A percentile compares a stretch with the other conserved stretches of the same genome.
phyloP scores from a whole-genome alignment of 92 coral and sea anemone species.

The Anthopleura xanthogrammica region DNA sequence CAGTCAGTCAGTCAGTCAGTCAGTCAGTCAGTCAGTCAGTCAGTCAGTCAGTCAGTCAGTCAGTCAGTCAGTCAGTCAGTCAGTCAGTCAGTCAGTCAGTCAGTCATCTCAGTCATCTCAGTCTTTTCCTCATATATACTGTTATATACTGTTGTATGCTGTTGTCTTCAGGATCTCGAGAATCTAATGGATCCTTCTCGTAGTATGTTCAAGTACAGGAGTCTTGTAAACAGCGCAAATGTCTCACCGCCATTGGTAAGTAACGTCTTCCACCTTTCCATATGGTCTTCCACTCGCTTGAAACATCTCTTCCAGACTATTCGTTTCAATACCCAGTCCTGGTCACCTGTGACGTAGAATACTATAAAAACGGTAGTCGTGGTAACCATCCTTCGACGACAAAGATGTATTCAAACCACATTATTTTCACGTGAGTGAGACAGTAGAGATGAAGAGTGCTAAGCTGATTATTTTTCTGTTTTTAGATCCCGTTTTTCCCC shows the following conservation, averaged over 20 bases:
- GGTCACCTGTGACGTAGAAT: background rate
- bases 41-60: background rate
- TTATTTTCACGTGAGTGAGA: background rate
- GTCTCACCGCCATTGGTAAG: conserved; percentile 92
- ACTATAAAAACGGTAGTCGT: too few species aligned
- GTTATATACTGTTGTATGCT: background rate
- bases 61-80: background rate
- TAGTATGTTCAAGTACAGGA: conserved; percentile 97
- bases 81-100: background rate
- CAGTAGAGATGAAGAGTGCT: too few species aligned
- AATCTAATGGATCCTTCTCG: conserved; percentile 98
- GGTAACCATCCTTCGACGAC: background rate
- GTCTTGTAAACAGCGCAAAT: conserved; percentile 77
- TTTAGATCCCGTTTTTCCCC: conserved; percentile 93
- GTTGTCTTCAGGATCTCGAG: conserved; percentile 75
- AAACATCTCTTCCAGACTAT: too few species aligned
- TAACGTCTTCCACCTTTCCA: background rate
- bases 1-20: background rate
- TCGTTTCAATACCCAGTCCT: background rate
- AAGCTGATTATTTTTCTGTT: background rate
- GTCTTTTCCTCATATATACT: background rate
- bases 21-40: background rate
- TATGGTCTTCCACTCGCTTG: background rate
- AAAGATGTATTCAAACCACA: background rate
- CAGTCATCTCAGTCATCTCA: background rate